phyloP scores from a whole-genome alignment of 2,113 vertebrate species.

The Ceyx cyanopectus region DNA sequence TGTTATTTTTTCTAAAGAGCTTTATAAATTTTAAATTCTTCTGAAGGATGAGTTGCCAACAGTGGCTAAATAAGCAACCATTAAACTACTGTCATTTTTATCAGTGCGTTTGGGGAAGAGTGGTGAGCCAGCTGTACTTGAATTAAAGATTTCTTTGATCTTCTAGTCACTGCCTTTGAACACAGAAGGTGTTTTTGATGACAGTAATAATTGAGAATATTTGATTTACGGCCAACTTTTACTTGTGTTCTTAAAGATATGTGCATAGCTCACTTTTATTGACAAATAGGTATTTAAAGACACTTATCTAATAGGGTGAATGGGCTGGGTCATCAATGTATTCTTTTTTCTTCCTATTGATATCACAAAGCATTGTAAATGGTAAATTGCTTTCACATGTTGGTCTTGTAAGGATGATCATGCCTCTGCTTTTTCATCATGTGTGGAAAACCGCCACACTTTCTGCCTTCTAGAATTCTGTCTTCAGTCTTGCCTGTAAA shows the following conservation, averaged over 20 bases:
- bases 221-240: conserved; percentile 5
- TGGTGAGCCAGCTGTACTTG: not conserved
- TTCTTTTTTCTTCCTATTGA: not conserved
- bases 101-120: not conserved
- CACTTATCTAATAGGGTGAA: not conserved
- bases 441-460: conserved; percentile 37
- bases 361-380: conserved; percentile 1
- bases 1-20: conserved; percentile 12
- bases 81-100: conserved; percentile 23
- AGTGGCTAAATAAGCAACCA: conserved; percentile 19
- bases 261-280: not conserved
- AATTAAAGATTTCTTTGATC: not conserved
- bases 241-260: not conserved
- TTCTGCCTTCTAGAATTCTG: conserved; percentile 25
- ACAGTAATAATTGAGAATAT: not conserved
- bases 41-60: not conserved
- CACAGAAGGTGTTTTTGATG: conserved; percentile 19
- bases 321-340: not conserved
- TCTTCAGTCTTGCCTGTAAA: conserved; percentile 48
- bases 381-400: conserved; percentile 45
- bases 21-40: not conserved
- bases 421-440: conserved; percentile 38
- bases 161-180: conserved; percentile 11
- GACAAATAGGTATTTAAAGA: not conserved
- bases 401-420: conserved; percentile 8